Percentiles rank a stretch among this genome's conserved stretches.
These are phyloP conservation scores for Nematopogon swammerdamellus DNA, from an alignment of 2,888 invertebrate species.

Conservation along the genomic window DNA sequence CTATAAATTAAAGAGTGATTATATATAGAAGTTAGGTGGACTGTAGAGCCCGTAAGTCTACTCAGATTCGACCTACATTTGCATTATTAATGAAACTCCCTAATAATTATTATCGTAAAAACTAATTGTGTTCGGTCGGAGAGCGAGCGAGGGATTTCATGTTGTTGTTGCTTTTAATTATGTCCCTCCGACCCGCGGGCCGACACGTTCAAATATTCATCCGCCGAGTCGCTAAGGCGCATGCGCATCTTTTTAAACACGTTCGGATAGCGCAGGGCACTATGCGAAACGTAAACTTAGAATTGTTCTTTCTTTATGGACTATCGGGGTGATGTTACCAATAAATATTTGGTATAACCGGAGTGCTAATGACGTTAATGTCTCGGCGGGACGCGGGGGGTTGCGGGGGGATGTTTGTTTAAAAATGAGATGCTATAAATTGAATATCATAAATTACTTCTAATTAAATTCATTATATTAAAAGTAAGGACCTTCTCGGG, in stretches of 20 bases:
- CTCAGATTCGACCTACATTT: slow-evolving; percentile 20
- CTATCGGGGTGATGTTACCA: slow-evolving; percentile 3
- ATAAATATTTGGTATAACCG: slow-evolving; percentile 18
- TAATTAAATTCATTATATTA: slow-evolving; percentile 22
- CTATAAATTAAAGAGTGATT: no score
- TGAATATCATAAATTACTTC: slow-evolving; percentile 21
- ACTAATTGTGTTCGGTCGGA: slow-evolving; percentile 21
- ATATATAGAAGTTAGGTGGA: no score
- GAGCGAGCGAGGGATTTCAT: slow-evolving; percentile 21
- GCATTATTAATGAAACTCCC: slow-evolving; percentile 26
- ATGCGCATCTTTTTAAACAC: no score
- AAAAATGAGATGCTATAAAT: slow-evolving; percentile 17
- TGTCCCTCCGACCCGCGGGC: slow-evolving; percentile 15
- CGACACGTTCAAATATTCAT: slow-evolving; percentile 12
- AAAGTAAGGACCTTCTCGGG: neutral
- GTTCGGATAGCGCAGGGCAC: no score
- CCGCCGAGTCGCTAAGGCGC: no score
- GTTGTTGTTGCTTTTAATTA: slow-evolving; percentile 24
- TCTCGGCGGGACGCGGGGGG: neutral
- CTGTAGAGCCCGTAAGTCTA: no score
- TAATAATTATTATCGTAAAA: slow-evolving; percentile 23
- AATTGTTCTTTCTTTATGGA: no score
- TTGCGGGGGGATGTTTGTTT: slow-evolving; percentile 19
- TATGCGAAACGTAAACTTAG: no score
- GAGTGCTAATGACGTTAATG: slow-evolving; percentile 11